Evolutionary conservation across 1,140 invertebrate species (phyloP), one percentile per base, ranked within the genome.

Genomic region (Drosophila subobscura): DNA sequence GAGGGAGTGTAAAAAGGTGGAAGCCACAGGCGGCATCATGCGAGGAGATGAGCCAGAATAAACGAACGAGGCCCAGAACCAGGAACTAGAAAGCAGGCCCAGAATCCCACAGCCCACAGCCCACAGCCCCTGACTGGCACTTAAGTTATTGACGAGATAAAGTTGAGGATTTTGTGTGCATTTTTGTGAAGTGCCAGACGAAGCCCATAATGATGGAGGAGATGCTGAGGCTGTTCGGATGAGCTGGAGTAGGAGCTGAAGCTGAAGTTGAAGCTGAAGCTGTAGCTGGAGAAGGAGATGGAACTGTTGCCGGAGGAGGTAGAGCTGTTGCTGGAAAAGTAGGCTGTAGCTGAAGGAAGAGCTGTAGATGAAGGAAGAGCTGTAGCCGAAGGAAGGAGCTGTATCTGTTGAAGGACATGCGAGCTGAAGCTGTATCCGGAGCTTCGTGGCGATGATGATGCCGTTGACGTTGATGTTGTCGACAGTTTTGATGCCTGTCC

Each of bases 81-180:
- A 61, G 51, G 47, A 37, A 56, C n/a, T 10, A 33, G 10, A 10
- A 8, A n/a, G 41, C 33, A 37, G 49, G 25, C 2, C 4, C 12
- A 6, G 14, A 12, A n/a, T 14, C 27, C 27, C 33, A 33, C 2
- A 29, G 29, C 23, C 4, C 8, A 25, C 14, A 16, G 22, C 22
- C 53, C 27, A 16, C 10, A 45, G 16, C 44, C n/a, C 58, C 59
- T 51, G 71, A 37, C 60, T 74, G 71, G 42, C 59, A 74, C 71
- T 74, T 76, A 86, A 86, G 83, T 88, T 86, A 86, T 86, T 86
- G 83, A 86, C 83, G 84, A 83, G 83, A 86, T 86, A 86, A 88
- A 86, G 84, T 86, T 86, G 83, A 86, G 77, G 83, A 86, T 88
- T 86, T 86, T 88, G 78, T 86, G 81, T 86, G 81, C 83, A 88